Evolutionary conservation across 2,113 vertebrate species (phyloP).

Genomic region (Haemorhous mexicanus): DNA sequence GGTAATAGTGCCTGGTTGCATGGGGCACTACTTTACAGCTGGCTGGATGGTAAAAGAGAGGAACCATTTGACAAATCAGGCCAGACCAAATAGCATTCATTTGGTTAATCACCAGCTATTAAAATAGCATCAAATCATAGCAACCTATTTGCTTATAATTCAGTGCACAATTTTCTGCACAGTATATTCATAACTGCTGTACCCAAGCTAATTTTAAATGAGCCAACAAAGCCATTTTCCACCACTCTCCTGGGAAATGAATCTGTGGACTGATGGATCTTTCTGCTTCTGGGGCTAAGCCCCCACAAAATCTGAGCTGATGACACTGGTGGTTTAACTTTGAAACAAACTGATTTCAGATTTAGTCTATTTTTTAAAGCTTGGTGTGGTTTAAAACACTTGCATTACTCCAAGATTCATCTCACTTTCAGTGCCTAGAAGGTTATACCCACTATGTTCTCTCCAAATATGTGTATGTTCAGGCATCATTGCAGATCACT

Average conservation of each 20-base stretch:
- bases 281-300: constrained; percentile 58
- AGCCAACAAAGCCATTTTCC: constrained; percentile 62
- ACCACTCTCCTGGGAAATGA: constrained; percentile 59
- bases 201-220: constrained; percentile 75
- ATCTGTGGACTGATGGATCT: constrained; percentile 65
- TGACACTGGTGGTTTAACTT: constrained; percentile 28
- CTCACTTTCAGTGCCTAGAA: constrained; percentile 71
- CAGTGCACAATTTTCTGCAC: constrained; percentile 68
- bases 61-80: constrained; percentile 46
- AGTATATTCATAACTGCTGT: constrained; percentile 73
- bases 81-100: constrained; percentile 48
- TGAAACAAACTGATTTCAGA: constrained; percentile 52
- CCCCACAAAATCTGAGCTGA: constrained; percentile 54
- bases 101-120: constrained; percentile 63
- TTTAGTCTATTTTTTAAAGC: constrained; percentile 27
- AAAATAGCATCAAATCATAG: constrained; percentile 65
- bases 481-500: constrained; percentile 63
- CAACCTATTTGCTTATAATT: constrained; percentile 65
- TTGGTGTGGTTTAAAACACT: not conserved
- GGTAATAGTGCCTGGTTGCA: not conserved
- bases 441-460: constrained; percentile 72
- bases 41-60: not conserved
- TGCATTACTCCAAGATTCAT: constrained; percentile 60
- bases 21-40: not conserved
- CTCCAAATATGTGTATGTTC: constrained; percentile 36